A percentile compares a stretch with the other conserved stretches of the same genome.
These are phyloP conservation scores for Eonycteris spelaea DNA, from an alignment of 2,113 vertebrate species.

Conservation along the genomic window DNA sequence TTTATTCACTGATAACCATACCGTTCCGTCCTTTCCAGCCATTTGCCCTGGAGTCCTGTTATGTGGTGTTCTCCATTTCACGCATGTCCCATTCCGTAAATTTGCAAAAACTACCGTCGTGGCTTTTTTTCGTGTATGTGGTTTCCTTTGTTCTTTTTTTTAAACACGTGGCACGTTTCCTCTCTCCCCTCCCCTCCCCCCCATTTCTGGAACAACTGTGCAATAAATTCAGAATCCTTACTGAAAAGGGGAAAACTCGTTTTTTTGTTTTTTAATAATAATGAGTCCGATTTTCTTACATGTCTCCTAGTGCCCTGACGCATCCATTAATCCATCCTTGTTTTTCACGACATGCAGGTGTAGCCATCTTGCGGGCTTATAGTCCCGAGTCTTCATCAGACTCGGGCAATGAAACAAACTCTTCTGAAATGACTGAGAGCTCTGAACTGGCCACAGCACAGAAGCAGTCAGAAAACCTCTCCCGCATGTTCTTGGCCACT, in stretches of 20 bases:
- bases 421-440: constrained; percentile 99
- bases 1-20: constrained; percentile 94
- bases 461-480: constrained; percentile 92
- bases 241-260: constrained; percentile 58
- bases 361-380: constrained; percentile 97
- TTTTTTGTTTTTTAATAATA: constrained; percentile 62
- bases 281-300: constrained; percentile 74
- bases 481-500: constrained; percentile 90
- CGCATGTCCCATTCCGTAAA: constrained; percentile 75
- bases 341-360: constrained; percentile 95
- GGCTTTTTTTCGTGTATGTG: constrained; percentile 23
- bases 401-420: constrained; percentile 99
- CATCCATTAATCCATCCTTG: constrained; percentile 87
- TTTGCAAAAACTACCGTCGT: constrained; percentile 72
- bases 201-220: constrained; percentile 76
- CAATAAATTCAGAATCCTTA: constrained; percentile 81
- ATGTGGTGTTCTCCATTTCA: constrained; percentile 67
- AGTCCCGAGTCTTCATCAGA: constrained; percentile 98
- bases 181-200: neutral
- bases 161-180: constrained; percentile 14
- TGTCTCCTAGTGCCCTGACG: constrained; percentile 77
- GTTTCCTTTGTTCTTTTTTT: constrained; percentile 65
- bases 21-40: constrained; percentile 85
- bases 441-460: constrained; percentile 95
- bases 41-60: constrained; percentile 84